Conservation (phyloP, 2,113 vertebrate species). For the Cynocephalus volans region DNA sequence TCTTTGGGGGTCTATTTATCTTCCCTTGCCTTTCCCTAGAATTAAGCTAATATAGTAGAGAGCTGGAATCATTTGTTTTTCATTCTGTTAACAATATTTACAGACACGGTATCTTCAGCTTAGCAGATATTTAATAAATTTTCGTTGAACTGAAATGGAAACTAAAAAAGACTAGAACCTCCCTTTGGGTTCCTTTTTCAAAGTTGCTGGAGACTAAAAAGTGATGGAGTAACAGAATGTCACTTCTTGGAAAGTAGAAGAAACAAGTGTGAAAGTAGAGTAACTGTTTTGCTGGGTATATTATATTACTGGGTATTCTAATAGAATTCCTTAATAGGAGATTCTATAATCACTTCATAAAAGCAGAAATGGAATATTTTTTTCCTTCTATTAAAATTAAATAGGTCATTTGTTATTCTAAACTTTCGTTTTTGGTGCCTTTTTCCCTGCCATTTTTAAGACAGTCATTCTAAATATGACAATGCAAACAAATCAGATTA, state of each 20-base stretch:
- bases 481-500: background rate
- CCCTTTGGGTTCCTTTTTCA: background rate
- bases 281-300: background rate
- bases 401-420: background rate
- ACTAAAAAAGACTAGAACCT: background rate
- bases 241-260: background rate
- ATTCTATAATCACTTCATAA: background rate
- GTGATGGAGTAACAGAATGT: background rate
- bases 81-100: background rate
- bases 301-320: background rate
- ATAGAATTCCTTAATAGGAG: background rate
- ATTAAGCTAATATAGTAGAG: background rate
- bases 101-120: background rate
- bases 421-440: background rate
- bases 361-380: background rate
- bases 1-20: background rate
- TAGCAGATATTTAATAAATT: background rate
- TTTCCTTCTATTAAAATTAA: conserved; percentile 4
- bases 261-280: background rate
- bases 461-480: background rate
- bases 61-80: background rate
- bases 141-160: background rate
- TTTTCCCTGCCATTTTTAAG: background rate
- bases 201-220: background rate
- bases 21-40: background rate